These are phyloP conservation scores for Centroberyx gerrardi DNA, from an alignment of 2,797 vertebrate species.

Conservation along the genomic window DNA sequence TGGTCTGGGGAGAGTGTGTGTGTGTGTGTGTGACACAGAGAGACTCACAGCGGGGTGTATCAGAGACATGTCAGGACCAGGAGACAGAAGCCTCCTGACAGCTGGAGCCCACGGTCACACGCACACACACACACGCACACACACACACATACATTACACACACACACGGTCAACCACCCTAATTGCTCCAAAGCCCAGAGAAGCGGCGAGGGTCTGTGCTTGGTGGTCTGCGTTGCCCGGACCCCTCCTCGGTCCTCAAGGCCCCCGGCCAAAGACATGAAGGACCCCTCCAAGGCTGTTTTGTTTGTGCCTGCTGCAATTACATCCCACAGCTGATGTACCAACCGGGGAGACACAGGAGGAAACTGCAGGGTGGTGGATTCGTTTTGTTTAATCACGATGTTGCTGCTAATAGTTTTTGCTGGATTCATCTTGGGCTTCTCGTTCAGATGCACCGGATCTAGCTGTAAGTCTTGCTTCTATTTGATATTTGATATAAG, in stretches of 20 bases:
- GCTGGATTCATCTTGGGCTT: not conserved
- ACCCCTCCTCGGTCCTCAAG: conserved; percentile 64
- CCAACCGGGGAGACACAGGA: conserved; percentile 46
- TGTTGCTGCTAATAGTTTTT: conserved; percentile 20
- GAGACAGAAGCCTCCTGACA: conserved; percentile 83
- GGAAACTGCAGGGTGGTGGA: conserved; percentile 60
- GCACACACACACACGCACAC: conserved; percentile 44
- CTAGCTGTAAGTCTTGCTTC: not conserved
- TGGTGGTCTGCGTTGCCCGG: conserved; percentile 53
- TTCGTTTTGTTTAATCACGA: conserved; percentile 52
- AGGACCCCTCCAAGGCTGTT: conserved; percentile 80
- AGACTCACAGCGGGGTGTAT: conserved; percentile 78
- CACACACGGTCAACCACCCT: conserved; percentile 59
- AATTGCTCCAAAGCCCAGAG: conserved; percentile 80
- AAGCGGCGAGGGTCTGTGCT: conserved; percentile 56
- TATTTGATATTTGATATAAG: not conserved
- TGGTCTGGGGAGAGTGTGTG: conserved; percentile 69
- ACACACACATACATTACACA: conserved; percentile 7
- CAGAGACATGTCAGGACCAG: conserved; percentile 81
- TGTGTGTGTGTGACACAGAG: conserved; percentile 78
- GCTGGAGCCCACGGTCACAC: conserved; percentile 78
- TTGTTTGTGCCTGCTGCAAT: conserved; percentile 80
- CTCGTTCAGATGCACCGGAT: not conserved
- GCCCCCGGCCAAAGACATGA: conserved; percentile 77
- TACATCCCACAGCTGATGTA: conserved; percentile 79